Conservation (phyloP, 2,888 invertebrate genomes). For the Epiperipatus broadwayi region DNA sequence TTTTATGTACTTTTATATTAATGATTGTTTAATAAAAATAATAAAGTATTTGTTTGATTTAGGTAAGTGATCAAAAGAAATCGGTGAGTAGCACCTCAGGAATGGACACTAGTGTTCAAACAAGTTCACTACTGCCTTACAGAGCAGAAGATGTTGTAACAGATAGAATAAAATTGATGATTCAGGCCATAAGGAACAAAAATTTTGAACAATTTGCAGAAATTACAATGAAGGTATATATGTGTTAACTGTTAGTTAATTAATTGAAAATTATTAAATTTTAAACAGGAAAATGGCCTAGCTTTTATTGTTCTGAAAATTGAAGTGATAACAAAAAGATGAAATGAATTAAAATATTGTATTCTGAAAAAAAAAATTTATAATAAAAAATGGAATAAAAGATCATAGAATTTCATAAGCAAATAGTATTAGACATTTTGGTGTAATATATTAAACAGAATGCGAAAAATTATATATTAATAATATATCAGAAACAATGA, state of each 20-base stretch:
- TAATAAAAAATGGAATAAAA: neutral
- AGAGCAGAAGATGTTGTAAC: conserved; percentile 55
- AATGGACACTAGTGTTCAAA: conserved; percentile 60
- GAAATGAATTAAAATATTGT: neutral
- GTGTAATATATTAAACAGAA: too few relatives aligned
- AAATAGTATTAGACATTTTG: too few relatives aligned
- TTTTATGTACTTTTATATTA: too few relatives aligned
- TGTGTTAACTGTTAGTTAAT: neutral
- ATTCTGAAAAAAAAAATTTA: neutral
- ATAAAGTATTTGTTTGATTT: neutral
- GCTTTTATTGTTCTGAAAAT: neutral
- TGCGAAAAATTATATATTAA: too few relatives aligned
- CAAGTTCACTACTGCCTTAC: conserved; percentile 58
- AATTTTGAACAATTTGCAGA: conserved; percentile 72
- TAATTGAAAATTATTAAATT: neutral
- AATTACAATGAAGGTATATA: conserved; percentile 56
- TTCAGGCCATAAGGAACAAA: conserved; percentile 40
- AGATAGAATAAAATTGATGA: conserved; percentile 41
- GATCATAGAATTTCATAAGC: too few relatives aligned
- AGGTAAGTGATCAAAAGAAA: conserved; percentile 52
- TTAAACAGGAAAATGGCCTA: neutral
- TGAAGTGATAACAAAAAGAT: neutral
- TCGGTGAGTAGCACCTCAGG: conserved; percentile 67
- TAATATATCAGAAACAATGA: too few relatives aligned
- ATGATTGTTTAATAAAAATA: conserved; percentile 14